Conservation (phyloP, 64 coral and sea anemone species). For the Orbicella faveolata region DNA sequence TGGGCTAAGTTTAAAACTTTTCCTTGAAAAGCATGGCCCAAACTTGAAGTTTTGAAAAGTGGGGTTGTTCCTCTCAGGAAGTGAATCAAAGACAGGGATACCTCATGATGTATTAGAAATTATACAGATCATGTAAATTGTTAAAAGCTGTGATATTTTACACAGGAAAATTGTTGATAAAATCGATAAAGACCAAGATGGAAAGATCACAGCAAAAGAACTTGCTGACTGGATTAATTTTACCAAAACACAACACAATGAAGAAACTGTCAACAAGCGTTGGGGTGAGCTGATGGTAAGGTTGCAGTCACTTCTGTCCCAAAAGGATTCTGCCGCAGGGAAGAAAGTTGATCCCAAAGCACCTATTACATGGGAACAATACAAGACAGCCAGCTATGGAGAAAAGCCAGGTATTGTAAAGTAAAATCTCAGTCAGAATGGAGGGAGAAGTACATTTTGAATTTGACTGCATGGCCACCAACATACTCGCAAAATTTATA, state of each 20-base stretch:
- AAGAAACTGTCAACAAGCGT: constrained; percentile 56
- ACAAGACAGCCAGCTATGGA: constrained; percentile 58
- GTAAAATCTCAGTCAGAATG: too few relatives aligned
- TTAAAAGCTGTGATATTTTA: background rate
- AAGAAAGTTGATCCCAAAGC: constrained; percentile 15
- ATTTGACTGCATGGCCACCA: too few relatives aligned
- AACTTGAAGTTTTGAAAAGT: too few relatives aligned
- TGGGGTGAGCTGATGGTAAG: constrained; percentile 71
- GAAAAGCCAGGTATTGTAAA: constrained; percentile 14
- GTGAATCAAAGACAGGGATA: too few relatives aligned
- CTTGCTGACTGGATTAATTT: constrained; percentile 82
- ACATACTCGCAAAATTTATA: too few relatives aligned
- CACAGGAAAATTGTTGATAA: constrained; percentile 73
- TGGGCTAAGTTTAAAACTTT: too few relatives aligned
- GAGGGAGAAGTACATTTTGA: too few relatives aligned
- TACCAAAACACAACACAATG: constrained; percentile 51
- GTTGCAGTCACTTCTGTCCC: constrained; percentile 27
- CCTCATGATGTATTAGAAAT: too few relatives aligned
- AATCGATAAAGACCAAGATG: constrained; percentile 90
- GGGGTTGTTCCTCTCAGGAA: too few relatives aligned
- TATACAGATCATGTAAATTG: too few relatives aligned
- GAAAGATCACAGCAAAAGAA: constrained; percentile 68
- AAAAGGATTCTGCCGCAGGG: constrained; percentile 17
- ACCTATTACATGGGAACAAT: constrained; percentile 58
- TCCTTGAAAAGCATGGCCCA: too few relatives aligned